Base-by-base conservation (phyloP, 1,140 invertebrate genomes). In the Bombus breviceps region DNA sequence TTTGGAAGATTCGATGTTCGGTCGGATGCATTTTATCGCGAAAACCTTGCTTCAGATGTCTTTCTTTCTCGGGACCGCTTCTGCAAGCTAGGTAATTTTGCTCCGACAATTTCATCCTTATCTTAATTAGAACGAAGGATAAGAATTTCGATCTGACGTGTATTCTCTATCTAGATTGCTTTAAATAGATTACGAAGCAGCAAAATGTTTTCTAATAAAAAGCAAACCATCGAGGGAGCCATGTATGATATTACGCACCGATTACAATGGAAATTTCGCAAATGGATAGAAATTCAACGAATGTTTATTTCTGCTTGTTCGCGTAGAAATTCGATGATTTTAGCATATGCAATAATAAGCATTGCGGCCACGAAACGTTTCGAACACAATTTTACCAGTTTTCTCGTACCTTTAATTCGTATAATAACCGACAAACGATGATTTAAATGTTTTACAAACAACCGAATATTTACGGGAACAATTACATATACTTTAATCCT, bases 101-200 rank as follows among this genome's bases (percentile, higher is more conserved):
- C 28, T 22, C 43, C 72, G 18, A 28, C 18, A 47, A 74, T 74
- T n/a, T 41, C n/a, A 74, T 74, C 12, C 72, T 47, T 47, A 47
- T 74, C 72, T 74, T 74, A 74, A 74, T 74, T 74, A 28, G 10
- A 13, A 25, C n/a, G 41, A 47, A 18, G 39, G 72, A 47, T 47
- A 32, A 74, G 32, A 47, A 74, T 74, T 74, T 74, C 41, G 41
- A 32, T 32, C 12, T 25, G 28, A 3, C 10, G 13, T 13, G 13
- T 12, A 32, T 47, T 32, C 71, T 22, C 41, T 4, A 1, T 32
- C 28, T 32, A 22, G 71, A 47, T 47, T 12, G 8, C n/a, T 74
- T 74, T 32, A 74, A 47, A 74, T 32, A 47, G 18, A 74, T 32
- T 47, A 34, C n/a, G 15, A 9, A 12, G 39, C 15, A 9, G 39